These are phyloP conservation scores for Tragelaphus oryx DNA, from an alignment of 2,797 vertebrate species.

Conservation along the genomic window DNA sequence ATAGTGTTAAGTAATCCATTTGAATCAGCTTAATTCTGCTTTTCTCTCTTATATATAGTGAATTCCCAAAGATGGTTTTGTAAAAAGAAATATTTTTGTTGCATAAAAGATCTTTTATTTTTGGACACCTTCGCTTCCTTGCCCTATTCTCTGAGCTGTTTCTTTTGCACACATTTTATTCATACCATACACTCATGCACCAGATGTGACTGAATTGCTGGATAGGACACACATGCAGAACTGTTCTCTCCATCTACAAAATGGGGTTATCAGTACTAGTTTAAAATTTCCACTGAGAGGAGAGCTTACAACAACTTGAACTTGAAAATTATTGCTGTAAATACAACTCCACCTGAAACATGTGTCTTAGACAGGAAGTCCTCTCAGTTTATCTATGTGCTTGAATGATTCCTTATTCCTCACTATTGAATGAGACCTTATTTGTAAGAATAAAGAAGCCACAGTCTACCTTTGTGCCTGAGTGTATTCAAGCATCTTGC, in stretches of 20 bases:
- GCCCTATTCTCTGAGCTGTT: background rate
- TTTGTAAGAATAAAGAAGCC: background rate
- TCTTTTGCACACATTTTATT: background rate
- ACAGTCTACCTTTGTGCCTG: background rate
- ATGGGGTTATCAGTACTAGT: background rate
- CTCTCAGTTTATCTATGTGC: background rate
- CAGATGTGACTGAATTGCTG: too few relatives aligned
- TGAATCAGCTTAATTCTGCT: background rate
- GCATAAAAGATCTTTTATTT: background rate
- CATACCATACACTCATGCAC: rapidly evolving
- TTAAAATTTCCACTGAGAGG: background rate
- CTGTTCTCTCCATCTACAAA: rapidly evolving
- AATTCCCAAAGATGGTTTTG: background rate
- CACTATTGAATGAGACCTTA: background rate
- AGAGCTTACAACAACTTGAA: background rate
- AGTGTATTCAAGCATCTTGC: background rate
- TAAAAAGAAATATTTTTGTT: background rate
- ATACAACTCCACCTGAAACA: background rate
- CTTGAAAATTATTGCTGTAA: background rate
- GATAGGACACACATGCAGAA: background rate
- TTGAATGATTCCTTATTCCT: background rate
- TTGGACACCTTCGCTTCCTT: background rate
- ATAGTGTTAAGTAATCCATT: background rate
- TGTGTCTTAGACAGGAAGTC: background rate
- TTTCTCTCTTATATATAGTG: background rate